A percentile compares a stretch with the other conserved stretches of the same genome.
phyloP scores from a whole-genome alignment of 2,888 invertebrate species.

The Drosophila testacea region DNA sequence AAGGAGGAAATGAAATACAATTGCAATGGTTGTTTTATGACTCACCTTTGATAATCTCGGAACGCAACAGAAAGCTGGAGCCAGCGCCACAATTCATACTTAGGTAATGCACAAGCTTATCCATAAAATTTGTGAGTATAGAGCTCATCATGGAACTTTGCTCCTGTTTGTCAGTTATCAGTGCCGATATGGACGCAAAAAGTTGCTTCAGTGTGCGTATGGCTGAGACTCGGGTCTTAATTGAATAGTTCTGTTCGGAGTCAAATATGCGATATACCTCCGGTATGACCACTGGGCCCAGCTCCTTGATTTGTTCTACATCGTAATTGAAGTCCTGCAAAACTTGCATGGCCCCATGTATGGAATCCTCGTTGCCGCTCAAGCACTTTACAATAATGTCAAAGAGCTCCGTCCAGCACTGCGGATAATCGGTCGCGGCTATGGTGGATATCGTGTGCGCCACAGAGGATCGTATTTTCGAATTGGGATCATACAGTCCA shows the following conservation, averaged over 20 bases:
- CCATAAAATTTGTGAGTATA: slow-evolving; percentile 89
- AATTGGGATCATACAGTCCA: slow-evolving; percentile 88
- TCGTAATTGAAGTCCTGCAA: slow-evolving; percentile 89
- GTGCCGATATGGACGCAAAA: slow-evolving; percentile 83
- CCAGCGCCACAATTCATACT: slow-evolving; percentile 86
- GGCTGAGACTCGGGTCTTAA: slow-evolving; percentile 88
- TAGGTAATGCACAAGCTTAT: slow-evolving; percentile 87
- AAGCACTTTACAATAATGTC: slow-evolving; percentile 88
- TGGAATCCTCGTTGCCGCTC: slow-evolving; percentile 87
- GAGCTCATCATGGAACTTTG: slow-evolving; percentile 88
- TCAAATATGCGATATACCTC: slow-evolving; percentile 90
- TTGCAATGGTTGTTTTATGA: not conserved
- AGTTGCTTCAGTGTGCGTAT: slow-evolving; percentile 89
- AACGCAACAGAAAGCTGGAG: slow-evolving; percentile 88
- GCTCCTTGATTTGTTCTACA: slow-evolving; percentile 88
- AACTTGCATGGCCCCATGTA: slow-evolving; percentile 90
- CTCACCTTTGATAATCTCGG: slow-evolving; percentile 87
- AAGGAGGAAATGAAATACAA: not conserved
- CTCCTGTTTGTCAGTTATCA: slow-evolving; percentile 86
- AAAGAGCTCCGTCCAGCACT: slow-evolving; percentile 89
- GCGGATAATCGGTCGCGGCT: slow-evolving; percentile 91
- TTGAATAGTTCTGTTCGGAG: slow-evolving; percentile 86
- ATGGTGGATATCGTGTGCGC: slow-evolving; percentile 90
- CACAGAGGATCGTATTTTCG: slow-evolving; percentile 89
- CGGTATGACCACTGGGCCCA: slow-evolving; percentile 89